These are phyloP conservation scores for Chaunax sp. DNA, from an alignment of 2,797 vertebrate genomes.

Conservation along the genomic window DNA sequence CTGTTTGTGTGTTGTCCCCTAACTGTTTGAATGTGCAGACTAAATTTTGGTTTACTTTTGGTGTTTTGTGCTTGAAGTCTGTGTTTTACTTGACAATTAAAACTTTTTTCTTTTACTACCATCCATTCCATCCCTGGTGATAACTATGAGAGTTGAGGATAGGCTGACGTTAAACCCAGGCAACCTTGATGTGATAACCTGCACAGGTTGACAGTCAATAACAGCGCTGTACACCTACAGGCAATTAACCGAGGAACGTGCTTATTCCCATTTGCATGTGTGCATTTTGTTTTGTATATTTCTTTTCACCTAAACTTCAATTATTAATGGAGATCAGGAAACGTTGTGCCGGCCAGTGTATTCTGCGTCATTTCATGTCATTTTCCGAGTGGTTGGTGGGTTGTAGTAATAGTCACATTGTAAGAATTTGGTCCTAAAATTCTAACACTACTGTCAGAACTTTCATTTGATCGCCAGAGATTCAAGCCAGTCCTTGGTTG, in stretches of 20 bases:
- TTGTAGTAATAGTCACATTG: neutral
- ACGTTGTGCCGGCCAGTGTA: neutral
- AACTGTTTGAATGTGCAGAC: no score
- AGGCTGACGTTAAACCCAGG: neutral
- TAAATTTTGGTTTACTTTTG: no score
- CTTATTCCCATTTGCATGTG: neutral
- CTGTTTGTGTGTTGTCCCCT: constrained; percentile 9
- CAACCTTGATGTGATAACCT: neutral
- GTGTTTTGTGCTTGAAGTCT: no score
- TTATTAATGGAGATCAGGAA: neutral
- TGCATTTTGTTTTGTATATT: neutral
- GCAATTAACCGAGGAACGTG: neutral
- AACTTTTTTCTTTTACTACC: no score
- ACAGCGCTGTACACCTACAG: neutral
- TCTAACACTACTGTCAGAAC: no score
- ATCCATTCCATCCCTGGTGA: no score
- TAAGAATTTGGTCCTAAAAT: neutral
- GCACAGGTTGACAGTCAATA: neutral
- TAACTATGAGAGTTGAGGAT: no score
- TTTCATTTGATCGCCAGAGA: no score
- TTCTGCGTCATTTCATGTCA: neutral
- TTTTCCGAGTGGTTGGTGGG: neutral
- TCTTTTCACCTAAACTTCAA: neutral
- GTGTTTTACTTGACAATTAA: no score
- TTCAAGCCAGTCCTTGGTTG: no score